Percentiles rank a stretch among this genome's conserved stretches.
Evolutionary conservation across 2,797 vertebrate genomes (phyloP).

Genomic region (Amphiprion clarkii): DNA sequence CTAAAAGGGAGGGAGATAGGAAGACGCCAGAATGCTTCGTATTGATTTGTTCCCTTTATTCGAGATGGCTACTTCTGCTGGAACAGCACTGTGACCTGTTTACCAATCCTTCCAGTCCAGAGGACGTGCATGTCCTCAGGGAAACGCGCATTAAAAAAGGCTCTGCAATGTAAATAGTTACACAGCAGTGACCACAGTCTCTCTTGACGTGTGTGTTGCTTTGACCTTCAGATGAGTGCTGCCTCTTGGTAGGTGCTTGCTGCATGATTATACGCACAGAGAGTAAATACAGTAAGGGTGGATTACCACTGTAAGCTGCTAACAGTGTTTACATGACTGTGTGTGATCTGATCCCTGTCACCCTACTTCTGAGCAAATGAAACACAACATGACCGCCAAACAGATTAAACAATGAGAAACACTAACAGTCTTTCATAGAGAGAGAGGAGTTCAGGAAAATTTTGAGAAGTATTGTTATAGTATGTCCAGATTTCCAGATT

Average conservation of each 20-base stretch:
- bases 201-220: constrained; percentile 23
- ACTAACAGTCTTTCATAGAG: not conserved
- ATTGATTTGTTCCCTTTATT: constrained; percentile 75
- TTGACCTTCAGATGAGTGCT: constrained; percentile 69
- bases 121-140: constrained; percentile 59
- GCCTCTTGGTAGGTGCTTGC: constrained; percentile 38
- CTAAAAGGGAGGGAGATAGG: constrained; percentile 35
- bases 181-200: constrained; percentile 59
- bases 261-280: constrained; percentile 28
- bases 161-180: constrained; percentile 76
- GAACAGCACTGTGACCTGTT: constrained; percentile 65
- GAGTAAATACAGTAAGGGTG: constrained; percentile 72
- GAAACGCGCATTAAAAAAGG: constrained; percentile 45
- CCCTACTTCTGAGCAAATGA: constrained; percentile 29
- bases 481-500: not conserved
- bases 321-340: constrained; percentile 67
- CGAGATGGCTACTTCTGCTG: constrained; percentile 52
- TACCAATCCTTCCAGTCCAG: constrained; percentile 58
- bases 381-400: constrained; percentile 48
- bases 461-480: not conserved
- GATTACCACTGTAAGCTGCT: constrained; percentile 70
- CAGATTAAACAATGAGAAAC: constrained; percentile 56
- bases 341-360: constrained; percentile 54
- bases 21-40: constrained; percentile 45
- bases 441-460: constrained; percentile 5